These are phyloP conservation scores for Mythimna impura DNA, from an alignment of 2,888 invertebrate genomes.

Conservation along the genomic window DNA sequence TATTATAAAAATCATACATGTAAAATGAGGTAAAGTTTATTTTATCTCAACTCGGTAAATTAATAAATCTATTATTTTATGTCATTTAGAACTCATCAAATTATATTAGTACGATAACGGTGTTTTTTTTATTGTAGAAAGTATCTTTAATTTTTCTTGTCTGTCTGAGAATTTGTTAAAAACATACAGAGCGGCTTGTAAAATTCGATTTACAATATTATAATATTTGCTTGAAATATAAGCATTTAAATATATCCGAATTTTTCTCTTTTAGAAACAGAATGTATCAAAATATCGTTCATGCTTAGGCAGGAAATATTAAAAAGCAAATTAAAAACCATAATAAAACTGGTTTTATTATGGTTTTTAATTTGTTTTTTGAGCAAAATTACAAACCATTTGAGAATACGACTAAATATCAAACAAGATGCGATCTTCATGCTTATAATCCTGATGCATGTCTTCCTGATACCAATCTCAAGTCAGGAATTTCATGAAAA, in stretches of 20 bases:
- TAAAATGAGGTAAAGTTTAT: constrained; percentile 47
- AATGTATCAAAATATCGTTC: too few species aligned
- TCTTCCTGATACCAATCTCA: neutral
- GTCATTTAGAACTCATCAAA: constrained; percentile 61
- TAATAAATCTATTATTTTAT: constrained; percentile 64
- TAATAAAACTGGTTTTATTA: too few species aligned
- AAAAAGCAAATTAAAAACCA: too few species aligned
- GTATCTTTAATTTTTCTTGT: constrained; percentile 8
- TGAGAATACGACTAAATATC: neutral
- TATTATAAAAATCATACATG: constrained; percentile 65
- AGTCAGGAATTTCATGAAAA: neutral
- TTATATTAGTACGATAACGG: constrained; percentile 58
- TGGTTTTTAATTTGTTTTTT: too few species aligned
- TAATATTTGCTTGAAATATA: neutral
- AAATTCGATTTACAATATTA: neutral
- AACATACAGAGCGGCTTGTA: neutral
- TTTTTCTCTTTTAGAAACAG: neutral
- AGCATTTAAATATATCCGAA: neutral
- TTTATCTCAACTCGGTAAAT: constrained; percentile 54
- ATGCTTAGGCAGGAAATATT: too few species aligned
- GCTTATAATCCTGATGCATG: neutral
- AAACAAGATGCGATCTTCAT: neutral
- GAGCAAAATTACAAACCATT: too few species aligned
- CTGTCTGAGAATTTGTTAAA: constrained; percentile 3
- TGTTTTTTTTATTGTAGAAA: constrained; percentile 54